Base-by-base conservation (phyloP, 2,888 invertebrate species). In the Frankliniella intonsa region DNA sequence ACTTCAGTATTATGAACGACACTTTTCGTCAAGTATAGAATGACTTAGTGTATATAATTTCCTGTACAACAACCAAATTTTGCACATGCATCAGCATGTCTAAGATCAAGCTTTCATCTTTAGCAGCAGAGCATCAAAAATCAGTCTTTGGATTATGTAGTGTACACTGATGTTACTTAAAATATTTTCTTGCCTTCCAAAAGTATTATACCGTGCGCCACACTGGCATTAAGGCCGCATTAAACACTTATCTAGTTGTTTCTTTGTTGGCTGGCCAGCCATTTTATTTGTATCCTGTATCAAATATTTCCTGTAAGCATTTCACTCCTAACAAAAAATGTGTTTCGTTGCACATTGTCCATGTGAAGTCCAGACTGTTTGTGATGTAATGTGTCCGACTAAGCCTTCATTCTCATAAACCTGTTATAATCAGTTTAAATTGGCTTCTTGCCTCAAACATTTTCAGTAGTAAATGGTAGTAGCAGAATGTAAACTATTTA, bases 1-100 rank as follows among this genome's bases (percentile, higher is more conserved):
- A 25, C 69, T 76, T n/a, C 69, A 76, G 69, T 76, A 76, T 76
- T 76, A 76, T 76, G 69, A 76, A 25, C 69, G 69, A 76, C 69
- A 76, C 69, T 25, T 25, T 38, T 76, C 22, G 69, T 76, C 69
- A 76, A 25, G 62, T 25, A 76, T 76, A 76, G 69, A 76, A 25
- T 25, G 22, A 76, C 22, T 76, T 76, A 76, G 69, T 22, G 69
- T 76, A 76, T 25, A 76, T 76, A 25, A 76, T 25, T 76, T 76
- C 12, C 22, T 76, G 25, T 19, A 76, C 12, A 11, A 76, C 55
- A 76, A 76, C 69, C 69, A 25, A 76, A 25, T 25, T 25, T 76
- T 25, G 69, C 69, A 76, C 69, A 76, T 76, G 69, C 69, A 22
- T 22, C 69, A 76, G 69, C 69, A 76, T 25, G 10, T 19, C 10